Conservation (phyloP, 2,113 vertebrate genomes). For the Crotalus tigris region DNA sequence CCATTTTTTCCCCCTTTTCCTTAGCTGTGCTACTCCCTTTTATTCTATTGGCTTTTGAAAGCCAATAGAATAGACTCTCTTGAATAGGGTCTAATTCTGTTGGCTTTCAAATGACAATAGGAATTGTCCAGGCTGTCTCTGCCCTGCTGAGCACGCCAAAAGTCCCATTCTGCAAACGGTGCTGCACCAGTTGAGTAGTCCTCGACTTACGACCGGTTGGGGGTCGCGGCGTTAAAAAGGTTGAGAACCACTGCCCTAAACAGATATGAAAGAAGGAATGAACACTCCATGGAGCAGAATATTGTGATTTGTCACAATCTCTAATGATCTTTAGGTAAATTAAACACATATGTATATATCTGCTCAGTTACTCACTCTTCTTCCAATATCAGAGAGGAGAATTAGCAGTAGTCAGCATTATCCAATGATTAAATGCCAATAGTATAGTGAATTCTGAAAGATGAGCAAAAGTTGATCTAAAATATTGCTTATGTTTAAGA, state of each 20-base stretch:
- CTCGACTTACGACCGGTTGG: too few species aligned
- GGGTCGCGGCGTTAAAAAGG: too few species aligned
- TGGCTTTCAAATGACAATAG: too few species aligned
- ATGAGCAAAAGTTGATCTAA: background rate
- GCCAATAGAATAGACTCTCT: too few species aligned
- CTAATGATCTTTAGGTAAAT: background rate
- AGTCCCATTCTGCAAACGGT: too few species aligned
- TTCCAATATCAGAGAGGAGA: background rate
- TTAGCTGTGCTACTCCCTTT: too few species aligned
- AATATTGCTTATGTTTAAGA: background rate
- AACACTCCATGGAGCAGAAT: background rate
- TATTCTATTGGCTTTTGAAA: too few species aligned
- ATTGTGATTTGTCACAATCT: background rate
- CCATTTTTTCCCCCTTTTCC: too few species aligned
- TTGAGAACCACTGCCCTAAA: background rate
- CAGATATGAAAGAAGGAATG: background rate
- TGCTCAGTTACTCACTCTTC: background rate
- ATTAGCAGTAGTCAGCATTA: background rate
- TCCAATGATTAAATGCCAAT: background rate
- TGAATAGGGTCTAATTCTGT: too few species aligned
- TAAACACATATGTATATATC: background rate
- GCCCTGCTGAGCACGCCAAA: too few species aligned
- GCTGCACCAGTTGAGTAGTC: too few species aligned
- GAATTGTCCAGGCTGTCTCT: too few species aligned
- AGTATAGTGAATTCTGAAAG: background rate